Evolutionary conservation across 2,888 invertebrate genomes (phyloP).

Genomic region (Drosophila prolongata): DNA sequence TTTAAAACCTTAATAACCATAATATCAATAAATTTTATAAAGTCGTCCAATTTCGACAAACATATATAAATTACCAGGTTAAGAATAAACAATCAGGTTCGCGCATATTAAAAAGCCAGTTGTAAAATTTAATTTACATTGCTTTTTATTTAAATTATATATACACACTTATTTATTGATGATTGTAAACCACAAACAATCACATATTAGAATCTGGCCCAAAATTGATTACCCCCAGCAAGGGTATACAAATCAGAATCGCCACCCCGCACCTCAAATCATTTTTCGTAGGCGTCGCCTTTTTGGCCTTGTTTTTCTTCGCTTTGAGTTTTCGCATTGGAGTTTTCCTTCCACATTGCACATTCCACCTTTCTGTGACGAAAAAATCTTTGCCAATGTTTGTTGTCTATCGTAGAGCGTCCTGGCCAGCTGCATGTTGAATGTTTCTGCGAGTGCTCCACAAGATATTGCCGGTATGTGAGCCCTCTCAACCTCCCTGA

Average conservation of each 20-base stretch:
- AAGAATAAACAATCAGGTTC: too few relatives aligned
- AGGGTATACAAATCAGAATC: slow-evolving; percentile 11
- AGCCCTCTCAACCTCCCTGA: slow-evolving; percentile 18
- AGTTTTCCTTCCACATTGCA: slow-evolving; percentile 27
- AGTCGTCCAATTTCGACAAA: too few relatives aligned
- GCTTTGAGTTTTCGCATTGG: slow-evolving; percentile 26
- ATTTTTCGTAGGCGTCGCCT: slow-evolving; percentile 32
- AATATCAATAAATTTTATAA: too few relatives aligned
- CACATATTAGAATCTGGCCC: background rate
- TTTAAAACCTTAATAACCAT: too few relatives aligned
- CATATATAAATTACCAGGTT: too few relatives aligned
- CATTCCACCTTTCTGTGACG: slow-evolving; percentile 29
- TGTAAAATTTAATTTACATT: too few relatives aligned
- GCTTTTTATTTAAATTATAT: too few relatives aligned
- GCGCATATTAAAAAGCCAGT: too few relatives aligned
- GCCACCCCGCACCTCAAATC: slow-evolving; percentile 14
- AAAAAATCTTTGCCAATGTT: slow-evolving; percentile 40
- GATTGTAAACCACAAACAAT: background rate
- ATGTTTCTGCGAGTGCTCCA: slow-evolving; percentile 84
- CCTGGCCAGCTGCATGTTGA: slow-evolving; percentile 78
- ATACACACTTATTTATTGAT: too few relatives aligned
- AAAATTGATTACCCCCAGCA: background rate
- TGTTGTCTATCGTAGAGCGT: slow-evolving; percentile 70
- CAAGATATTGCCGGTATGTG: slow-evolving; percentile 83
- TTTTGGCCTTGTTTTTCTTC: slow-evolving; percentile 24